phyloP scores from a whole-genome alignment of 2,113 vertebrate genomes.

The Pseudopodoces humilis region DNA sequence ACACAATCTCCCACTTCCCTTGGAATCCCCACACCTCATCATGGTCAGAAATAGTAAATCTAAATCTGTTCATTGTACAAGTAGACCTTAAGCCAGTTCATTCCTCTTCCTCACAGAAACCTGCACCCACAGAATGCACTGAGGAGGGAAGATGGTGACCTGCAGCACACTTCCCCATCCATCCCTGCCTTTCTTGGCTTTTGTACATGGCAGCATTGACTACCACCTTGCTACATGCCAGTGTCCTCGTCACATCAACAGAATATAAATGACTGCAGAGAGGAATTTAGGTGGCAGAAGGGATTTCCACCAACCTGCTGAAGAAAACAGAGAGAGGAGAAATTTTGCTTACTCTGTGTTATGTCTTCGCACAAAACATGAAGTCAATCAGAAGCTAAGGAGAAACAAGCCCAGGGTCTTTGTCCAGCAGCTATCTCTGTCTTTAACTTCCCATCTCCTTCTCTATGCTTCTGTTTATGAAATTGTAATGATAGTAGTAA shows the following conservation, averaged over 20 bases:
- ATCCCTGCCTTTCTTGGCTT: background rate
- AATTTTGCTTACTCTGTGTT: background rate
- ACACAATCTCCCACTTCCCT: background rate
- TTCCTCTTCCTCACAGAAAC: background rate
- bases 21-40: background rate
- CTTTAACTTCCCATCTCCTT: background rate
- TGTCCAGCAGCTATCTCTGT: background rate
- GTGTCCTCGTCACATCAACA: background rate
- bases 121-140: background rate
- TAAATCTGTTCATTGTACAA: background rate
- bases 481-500: conserved; percentile 48
- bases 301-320: background rate
- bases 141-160: background rate
- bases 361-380: background rate
- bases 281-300: background rate
- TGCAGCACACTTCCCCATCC: background rate
- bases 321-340: background rate
- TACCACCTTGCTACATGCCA: fast-evolving
- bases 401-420: background rate
- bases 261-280: background rate
- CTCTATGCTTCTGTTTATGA: conserved; percentile 21
- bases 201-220: background rate
- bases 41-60: background rate
- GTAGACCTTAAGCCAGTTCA: background rate
- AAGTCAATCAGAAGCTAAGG: background rate